These are phyloP conservation scores for Ostrea edulis DNA, from an alignment of 1,140 invertebrate species.

Conservation along the genomic window DNA sequence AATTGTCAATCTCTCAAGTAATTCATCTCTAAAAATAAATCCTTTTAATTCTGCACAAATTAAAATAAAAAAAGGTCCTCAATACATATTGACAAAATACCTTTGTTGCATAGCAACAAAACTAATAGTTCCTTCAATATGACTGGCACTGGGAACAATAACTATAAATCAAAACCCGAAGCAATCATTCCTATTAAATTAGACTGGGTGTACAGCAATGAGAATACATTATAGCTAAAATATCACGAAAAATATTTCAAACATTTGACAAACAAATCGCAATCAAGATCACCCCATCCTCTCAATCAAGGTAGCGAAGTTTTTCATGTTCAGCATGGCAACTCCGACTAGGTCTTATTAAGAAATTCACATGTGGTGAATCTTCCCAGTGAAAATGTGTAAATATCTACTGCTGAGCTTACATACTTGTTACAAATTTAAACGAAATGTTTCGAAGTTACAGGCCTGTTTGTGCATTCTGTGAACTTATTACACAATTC, in stretches of 20 bases:
- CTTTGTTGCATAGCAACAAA: conserved; percentile 11
- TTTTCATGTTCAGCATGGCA: not conserved
- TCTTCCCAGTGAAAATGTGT: conserved; percentile 13
- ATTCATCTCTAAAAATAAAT: not conserved
- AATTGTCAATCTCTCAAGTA: not conserved
- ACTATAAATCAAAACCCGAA: not conserved
- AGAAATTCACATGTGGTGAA: conserved; percentile 5
- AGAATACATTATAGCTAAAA: not conserved
- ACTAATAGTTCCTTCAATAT: not conserved
- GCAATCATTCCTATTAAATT: not conserved
- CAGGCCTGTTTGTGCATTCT: not conserved
- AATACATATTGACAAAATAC: conserved; percentile 8
- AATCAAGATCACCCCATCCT: not conserved
- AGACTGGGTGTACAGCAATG: not conserved
- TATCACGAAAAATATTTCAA: not conserved
- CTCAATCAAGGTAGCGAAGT: not conserved
- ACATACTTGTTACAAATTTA: conserved; percentile 19
- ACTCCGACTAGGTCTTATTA: conserved; percentile 21
- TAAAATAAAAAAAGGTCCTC: not conserved
- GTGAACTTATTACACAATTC: not conserved
- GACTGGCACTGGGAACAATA: not conserved
- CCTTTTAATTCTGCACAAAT: not conserved
- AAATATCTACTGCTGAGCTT: conserved; percentile 22
- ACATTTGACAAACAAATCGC: conserved; percentile 5
- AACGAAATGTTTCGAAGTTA: not conserved